A percentile compares a stretch with the other conserved stretches of the same genome.
Conservation (phyloP, 2,113 vertebrate species). For the Zonotrichia leucophrys region DNA sequence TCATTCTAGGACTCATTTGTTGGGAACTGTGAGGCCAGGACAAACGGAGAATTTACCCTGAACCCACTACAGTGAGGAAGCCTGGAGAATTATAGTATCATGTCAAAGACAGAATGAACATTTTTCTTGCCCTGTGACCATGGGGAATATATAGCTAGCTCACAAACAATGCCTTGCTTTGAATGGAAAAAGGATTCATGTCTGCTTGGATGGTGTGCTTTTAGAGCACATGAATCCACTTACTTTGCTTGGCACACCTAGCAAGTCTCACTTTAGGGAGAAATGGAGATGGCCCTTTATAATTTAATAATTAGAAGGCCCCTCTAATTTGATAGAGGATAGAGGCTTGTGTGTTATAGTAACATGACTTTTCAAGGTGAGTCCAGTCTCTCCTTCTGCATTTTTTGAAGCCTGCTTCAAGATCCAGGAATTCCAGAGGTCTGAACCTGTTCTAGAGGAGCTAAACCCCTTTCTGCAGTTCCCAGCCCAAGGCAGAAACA, state of each 20-base stretch:
- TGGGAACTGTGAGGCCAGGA: not conserved
- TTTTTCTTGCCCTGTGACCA: not conserved
- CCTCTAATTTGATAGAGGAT: not conserved
- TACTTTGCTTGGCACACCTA: not conserved
- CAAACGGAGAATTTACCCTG: not conserved
- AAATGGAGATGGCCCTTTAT: not conserved
- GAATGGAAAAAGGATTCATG: not conserved
- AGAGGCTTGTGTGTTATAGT: not conserved
- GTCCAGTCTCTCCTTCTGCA: not conserved
- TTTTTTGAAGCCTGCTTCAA: not conserved
- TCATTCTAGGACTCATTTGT: slow-evolving; percentile 6
- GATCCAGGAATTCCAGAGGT: not conserved
- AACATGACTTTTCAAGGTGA: not conserved
- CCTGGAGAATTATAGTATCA: not conserved
- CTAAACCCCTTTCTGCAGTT: not conserved
- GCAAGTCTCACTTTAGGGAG: not conserved
- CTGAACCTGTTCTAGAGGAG: not conserved
- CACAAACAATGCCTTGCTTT: slow-evolving; percentile 1
- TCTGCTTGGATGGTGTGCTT: not conserved
- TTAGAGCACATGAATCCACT: not conserved
- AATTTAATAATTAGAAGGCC: not conserved
- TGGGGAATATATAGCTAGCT: not conserved
- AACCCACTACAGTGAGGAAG: not conserved
- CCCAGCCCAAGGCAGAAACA: not conserved
- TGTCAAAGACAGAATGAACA: not conserved